phyloP scores from a whole-genome alignment of 2,797 vertebrate species.

The Lepus oiostolus region DNA sequence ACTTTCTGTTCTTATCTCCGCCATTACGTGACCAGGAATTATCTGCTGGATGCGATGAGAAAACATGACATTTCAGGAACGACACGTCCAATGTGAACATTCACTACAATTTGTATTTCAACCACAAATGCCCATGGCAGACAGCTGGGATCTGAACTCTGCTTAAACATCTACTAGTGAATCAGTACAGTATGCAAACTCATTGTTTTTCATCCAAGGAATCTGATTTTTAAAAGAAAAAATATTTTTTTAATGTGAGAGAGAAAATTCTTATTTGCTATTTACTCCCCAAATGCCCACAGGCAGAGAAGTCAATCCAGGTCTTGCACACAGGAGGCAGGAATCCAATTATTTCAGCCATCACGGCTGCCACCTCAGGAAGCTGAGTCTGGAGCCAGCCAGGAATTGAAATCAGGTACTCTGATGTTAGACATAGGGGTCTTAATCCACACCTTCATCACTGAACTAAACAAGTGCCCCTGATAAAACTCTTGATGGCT shows the following conservation, averaged over 20 bases:
- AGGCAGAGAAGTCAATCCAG: too few relatives aligned
- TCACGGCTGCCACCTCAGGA: too few relatives aligned
- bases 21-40: not conserved
- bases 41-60: not conserved
- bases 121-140: not conserved
- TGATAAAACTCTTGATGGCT: not conserved
- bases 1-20: not conserved
- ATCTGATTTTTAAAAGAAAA: too few relatives aligned
- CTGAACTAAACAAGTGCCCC: too few relatives aligned
- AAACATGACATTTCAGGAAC: not conserved
- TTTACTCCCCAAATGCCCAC: too few relatives aligned
- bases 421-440: too few relatives aligned
- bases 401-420: too few relatives aligned
- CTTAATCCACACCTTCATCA: too few relatives aligned
- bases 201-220: not conserved
- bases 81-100: not conserved
- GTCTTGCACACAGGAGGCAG: too few relatives aligned
- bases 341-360: too few relatives aligned
- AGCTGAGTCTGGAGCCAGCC: too few relatives aligned
- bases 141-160: not conserved
- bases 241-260: not conserved
- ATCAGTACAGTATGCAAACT: conserved; percentile 16
- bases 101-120: not conserved
- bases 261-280: too few relatives aligned
- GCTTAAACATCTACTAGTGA: not conserved